Evolutionary conservation across 2,888 invertebrate genomes (phyloP).

Genomic region (Tenthredo scrophulariae): DNA sequence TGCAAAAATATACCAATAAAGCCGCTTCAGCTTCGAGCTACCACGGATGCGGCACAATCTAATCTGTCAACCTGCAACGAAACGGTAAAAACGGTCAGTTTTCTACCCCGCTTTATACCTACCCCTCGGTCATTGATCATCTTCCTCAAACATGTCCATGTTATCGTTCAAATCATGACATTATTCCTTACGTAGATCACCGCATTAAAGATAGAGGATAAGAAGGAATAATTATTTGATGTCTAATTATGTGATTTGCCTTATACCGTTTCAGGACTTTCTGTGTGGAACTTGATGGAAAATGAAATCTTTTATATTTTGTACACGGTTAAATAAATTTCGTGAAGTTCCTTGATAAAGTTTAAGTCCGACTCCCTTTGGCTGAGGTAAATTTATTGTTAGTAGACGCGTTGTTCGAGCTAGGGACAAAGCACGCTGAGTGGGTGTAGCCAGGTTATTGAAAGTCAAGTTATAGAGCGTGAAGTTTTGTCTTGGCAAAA

Average conservation of each 20-base stretch:
- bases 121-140: conserved; percentile 25
- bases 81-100: conserved; percentile 42
- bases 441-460: background rate
- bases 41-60: conserved; percentile 23
- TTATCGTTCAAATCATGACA: conserved; percentile 7
- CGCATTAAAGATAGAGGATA: background rate
- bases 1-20: conserved; percentile 58
- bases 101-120: background rate
- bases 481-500: conserved; percentile 31
- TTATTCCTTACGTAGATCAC: conserved; percentile 8
- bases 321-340: background rate
- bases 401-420: background rate
- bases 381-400: background rate
- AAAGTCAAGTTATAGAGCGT: conserved; percentile 20
- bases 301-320: background rate
- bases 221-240: background rate
- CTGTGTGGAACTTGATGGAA: background rate
- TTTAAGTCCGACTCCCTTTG: background rate
- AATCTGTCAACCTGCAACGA: conserved; percentile 51
- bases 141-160: background rate
- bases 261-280: background rate
- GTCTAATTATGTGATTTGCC: background rate
- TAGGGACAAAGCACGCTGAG: background rate
- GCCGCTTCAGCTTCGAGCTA: conserved; percentile 25
- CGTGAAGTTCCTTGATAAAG: background rate